These are phyloP conservation scores for Andrena camellia DNA, from an alignment of 2,888 invertebrate species.

Conservation along the genomic window DNA sequence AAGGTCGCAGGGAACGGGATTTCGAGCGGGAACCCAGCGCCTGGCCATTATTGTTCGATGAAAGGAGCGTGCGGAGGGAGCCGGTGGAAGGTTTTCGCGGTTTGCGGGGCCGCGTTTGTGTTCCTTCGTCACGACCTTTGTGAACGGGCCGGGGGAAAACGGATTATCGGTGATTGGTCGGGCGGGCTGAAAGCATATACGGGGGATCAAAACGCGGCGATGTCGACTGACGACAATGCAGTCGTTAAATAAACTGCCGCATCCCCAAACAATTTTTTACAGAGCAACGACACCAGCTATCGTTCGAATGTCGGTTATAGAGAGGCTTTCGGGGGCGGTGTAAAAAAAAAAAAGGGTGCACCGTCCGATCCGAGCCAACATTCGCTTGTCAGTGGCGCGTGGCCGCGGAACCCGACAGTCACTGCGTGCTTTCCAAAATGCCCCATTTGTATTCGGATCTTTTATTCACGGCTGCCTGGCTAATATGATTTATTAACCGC, in stretches of 20 bases:
- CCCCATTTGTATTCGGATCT: background rate
- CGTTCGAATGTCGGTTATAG: slow-evolving; percentile 44
- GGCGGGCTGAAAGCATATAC: slow-evolving; percentile 21
- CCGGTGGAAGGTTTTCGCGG: slow-evolving; percentile 11
- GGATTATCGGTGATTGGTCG: slow-evolving; percentile 38
- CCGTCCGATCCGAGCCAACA: slow-evolving; percentile 6
- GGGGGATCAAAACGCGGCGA: slow-evolving; percentile 32
- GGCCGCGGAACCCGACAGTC: background rate
- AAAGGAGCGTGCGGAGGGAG: slow-evolving; percentile 3
- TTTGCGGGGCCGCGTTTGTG: slow-evolving; percentile 13
- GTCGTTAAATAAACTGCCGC: slow-evolving; percentile 61
- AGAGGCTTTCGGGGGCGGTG: slow-evolving; percentile 14
- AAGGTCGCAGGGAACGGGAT: slow-evolving; percentile 17
- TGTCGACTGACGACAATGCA: slow-evolving; percentile 52
- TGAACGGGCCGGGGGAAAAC: slow-evolving; percentile 17
- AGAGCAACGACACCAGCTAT: slow-evolving; percentile 37
- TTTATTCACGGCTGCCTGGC: background rate
- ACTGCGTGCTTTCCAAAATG: slow-evolving; percentile 13
- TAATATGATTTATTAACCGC: background rate
- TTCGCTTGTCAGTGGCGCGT: slow-evolving; percentile 26
- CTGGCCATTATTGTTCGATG: slow-evolving; percentile 31
- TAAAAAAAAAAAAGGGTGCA: slow-evolving; percentile 57
- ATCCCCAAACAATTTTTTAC: slow-evolving; percentile 53
- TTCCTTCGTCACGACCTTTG: slow-evolving; percentile 43
- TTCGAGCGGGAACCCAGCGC: background rate